These are phyloP conservation scores for Montipora efflorescens DNA, from an alignment of 64 coral and sea anemone species.

Conservation along the genomic window DNA sequence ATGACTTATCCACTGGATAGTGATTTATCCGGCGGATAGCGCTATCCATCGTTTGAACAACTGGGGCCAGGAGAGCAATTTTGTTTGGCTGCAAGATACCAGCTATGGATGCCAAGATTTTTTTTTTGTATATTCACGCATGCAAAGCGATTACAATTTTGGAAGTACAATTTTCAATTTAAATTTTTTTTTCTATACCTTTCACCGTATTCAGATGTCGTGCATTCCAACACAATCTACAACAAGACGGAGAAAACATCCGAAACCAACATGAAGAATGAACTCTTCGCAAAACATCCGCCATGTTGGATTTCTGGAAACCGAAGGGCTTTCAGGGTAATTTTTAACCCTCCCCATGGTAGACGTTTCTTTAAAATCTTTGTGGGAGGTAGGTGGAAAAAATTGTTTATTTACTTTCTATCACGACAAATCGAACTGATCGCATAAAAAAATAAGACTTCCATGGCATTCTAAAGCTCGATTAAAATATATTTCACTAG, in stretches of 20 bases:
- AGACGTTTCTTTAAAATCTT: no score
- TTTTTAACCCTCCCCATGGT: neutral
- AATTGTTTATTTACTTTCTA: neutral
- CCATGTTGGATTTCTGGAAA: constrained; percentile 9
- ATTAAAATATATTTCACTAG: neutral
- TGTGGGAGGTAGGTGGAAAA: neutral
- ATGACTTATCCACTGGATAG: no score
- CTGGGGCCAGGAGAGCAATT: no score
- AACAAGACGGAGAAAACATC: neutral
- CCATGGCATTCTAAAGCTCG: neutral
- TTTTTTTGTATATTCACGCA: no score
- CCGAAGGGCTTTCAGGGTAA: neutral
- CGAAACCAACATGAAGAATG: constrained; percentile 1
- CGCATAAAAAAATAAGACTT: neutral
- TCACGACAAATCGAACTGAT: neutral
- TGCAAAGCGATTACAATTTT: no score
- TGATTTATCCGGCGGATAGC: no score
- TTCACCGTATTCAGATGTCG: neutral
- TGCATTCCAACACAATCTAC: neutral
- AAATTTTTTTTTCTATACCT: neutral
- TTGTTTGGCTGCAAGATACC: no score
- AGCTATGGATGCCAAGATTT: no score
- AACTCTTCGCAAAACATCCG: constrained; percentile 15
- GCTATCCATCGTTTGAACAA: no score
- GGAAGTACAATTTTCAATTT: no score